phyloP scores from a whole-genome alignment of 2,888 invertebrate genomes.

The Gryllus longicercus region DNA sequence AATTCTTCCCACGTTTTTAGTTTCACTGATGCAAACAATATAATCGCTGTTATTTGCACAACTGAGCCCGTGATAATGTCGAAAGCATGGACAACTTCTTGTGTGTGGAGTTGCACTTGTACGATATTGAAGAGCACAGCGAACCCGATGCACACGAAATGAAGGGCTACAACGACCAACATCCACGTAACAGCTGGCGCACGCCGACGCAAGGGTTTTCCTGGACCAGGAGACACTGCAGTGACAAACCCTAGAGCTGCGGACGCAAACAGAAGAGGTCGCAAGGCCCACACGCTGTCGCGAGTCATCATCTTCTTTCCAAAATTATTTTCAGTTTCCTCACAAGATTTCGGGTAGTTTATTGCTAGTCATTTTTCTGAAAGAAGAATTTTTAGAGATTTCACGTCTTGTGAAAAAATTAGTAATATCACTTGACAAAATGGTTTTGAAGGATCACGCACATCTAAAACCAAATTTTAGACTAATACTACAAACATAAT shows the following conservation, averaged over 20 bases:
- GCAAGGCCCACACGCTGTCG: not conserved
- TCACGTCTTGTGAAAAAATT: too few species aligned
- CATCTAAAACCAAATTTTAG: too few species aligned
- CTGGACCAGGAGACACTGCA: not conserved
- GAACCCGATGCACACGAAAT: not conserved
- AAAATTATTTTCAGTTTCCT: too few species aligned
- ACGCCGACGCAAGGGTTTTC: not conserved
- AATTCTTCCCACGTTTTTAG: not conserved
- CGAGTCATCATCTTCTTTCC: not conserved
- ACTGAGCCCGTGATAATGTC: not conserved
- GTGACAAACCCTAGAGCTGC: not conserved
- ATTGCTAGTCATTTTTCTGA: too few species aligned
- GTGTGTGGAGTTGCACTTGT: not conserved
- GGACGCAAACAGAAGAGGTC: not conserved
- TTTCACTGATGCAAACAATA: not conserved
- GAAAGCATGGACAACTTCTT: not conserved
- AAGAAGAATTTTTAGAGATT: too few species aligned
- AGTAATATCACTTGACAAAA: too few species aligned
- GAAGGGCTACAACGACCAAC: not conserved
- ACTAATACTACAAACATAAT: too few species aligned
- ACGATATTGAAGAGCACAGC: not conserved
- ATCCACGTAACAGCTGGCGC: not conserved
- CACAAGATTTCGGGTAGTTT: too few species aligned
- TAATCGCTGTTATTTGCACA: not conserved
- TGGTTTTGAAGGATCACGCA: too few species aligned